phyloP scores from a whole-genome alignment of 2,888 invertebrate species.

The Nudaria mundana region DNA sequence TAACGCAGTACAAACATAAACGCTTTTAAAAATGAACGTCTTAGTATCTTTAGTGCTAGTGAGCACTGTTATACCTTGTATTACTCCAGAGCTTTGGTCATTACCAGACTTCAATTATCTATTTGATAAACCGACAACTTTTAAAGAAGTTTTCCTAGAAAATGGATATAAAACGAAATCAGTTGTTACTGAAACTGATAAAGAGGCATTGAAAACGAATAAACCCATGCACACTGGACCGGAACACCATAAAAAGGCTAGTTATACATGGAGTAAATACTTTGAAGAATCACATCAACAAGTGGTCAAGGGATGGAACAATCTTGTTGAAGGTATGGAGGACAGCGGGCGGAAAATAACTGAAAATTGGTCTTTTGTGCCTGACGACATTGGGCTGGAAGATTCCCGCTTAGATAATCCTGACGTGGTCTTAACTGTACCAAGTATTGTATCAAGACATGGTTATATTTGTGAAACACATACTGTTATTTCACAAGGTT shows the following conservation, averaged over 20 bases:
- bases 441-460: slow-evolving; percentile 66
- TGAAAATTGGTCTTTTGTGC: slow-evolving; percentile 48
- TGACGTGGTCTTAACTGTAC: slow-evolving; percentile 57
- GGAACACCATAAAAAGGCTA: slow-evolving; percentile 49
- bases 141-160: slow-evolving; percentile 31
- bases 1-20: background rate
- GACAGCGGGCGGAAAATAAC: slow-evolving; percentile 45
- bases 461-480: slow-evolving; percentile 88
- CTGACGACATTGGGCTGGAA: slow-evolving; percentile 30
- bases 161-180: slow-evolving; percentile 42
- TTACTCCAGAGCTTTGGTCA: slow-evolving; percentile 25
- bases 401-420: slow-evolving; percentile 48
- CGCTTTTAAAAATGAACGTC: slow-evolving; percentile 29
- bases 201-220: slow-evolving; percentile 39
- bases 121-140: slow-evolving; percentile 18
- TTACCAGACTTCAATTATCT: slow-evolving; percentile 26
- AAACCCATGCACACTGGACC: slow-evolving; percentile 50
- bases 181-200: slow-evolving; percentile 41
- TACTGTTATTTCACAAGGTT: slow-evolving; percentile 89
- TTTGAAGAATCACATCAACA: slow-evolving; percentile 48
- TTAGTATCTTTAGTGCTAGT: slow-evolving; percentile 19
- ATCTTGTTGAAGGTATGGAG: slow-evolving; percentile 49
- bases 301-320: slow-evolving; percentile 48
- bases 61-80: slow-evolving; percentile 11
- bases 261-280: slow-evolving; percentile 40